Percentiles rank a stretch among this genome's conserved stretches.
phyloP scores from a whole-genome alignment of 2,797 vertebrate species.

The Luscinia luscinia region DNA sequence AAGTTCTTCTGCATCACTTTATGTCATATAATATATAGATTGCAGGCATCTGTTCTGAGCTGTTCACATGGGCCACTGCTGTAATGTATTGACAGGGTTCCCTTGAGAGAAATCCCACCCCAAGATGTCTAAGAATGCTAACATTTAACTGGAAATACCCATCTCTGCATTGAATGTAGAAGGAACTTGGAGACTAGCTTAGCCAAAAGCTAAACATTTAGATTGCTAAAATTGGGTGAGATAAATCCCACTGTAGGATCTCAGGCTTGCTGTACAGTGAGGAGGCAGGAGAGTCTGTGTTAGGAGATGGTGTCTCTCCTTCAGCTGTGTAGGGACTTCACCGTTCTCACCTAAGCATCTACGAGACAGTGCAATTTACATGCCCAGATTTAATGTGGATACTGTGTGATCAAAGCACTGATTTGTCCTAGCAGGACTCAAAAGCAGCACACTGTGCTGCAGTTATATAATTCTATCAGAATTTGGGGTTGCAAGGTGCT shows the following conservation, averaged over 20 bases:
- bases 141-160: not conserved
- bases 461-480: not conserved
- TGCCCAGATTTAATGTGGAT: not conserved
- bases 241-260: not conserved
- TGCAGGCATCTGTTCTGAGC: not conserved
- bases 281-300: not conserved
- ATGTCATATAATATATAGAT: not conserved
- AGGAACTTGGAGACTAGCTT: not conserved
- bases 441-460: not conserved
- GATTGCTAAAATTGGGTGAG: constrained; percentile 26
- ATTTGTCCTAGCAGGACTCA: not conserved
- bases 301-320: not conserved
- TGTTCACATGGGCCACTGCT: not conserved
- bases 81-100: not conserved
- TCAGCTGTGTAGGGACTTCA: not conserved
- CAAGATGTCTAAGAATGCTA: not conserved
- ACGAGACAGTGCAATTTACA: not conserved
- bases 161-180: not conserved
- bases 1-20: not conserved
- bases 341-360: not conserved
- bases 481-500: not conserved
- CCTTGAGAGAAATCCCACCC: not conserved
- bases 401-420: not conserved
- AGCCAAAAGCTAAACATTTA: constrained; percentile 29
- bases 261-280: not conserved